phyloP scores from a whole-genome alignment of 2,113 vertebrate genomes.

The Sylvicapra grimmia region DNA sequence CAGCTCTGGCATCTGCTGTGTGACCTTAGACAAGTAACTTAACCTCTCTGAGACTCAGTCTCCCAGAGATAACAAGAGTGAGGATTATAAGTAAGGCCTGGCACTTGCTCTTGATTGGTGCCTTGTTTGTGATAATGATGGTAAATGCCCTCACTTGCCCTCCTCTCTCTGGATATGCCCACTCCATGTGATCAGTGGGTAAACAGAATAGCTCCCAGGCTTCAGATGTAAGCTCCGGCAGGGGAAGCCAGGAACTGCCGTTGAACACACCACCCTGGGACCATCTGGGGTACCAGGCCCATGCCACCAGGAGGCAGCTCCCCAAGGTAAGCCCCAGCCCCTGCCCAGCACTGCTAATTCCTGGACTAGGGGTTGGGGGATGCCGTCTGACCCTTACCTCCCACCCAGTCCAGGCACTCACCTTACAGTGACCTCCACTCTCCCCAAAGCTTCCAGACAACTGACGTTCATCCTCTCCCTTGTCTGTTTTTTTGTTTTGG shows the following conservation, averaged over 20 bases:
- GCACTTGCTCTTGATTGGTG: not conserved
- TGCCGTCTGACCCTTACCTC: not conserved
- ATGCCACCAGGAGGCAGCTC: not conserved
- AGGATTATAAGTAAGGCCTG: not conserved
- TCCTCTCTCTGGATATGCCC: not conserved
- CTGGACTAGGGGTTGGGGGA: not conserved
- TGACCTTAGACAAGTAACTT: not conserved
- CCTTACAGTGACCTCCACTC: fast-evolving
- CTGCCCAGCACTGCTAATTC: no score
- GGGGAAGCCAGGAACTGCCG: fast-evolving
- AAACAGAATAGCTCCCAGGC: not conserved
- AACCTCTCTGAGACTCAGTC: not conserved
- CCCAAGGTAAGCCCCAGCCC: not conserved
- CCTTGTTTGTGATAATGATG: not conserved
- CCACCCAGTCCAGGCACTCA: not conserved
- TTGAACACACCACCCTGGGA: not conserved
- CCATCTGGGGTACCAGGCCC: not conserved
- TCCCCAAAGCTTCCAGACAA: not conserved
- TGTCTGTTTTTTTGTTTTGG: not conserved
- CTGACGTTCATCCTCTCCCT: not conserved
- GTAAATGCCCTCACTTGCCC: not conserved
- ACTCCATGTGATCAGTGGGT: not conserved
- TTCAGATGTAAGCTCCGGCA: not conserved
- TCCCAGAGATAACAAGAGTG: not conserved
- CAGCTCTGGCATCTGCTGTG: not conserved